phyloP scores from a whole-genome alignment of 2,888 invertebrate genomes.

The Dichetophora obliterata region DNA sequence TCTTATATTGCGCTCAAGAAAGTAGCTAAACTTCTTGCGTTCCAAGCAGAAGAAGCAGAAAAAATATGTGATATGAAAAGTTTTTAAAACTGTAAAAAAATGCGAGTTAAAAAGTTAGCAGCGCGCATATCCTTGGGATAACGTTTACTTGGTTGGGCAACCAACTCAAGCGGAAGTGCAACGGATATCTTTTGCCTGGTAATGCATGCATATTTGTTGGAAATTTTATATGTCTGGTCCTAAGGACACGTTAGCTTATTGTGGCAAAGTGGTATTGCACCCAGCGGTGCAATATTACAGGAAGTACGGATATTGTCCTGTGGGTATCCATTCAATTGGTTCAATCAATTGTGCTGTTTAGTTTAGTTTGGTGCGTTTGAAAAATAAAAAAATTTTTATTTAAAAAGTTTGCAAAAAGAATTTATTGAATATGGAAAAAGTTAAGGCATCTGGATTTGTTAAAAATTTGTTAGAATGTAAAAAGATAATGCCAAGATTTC shows the following conservation, averaged over 20 bases:
- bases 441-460: too few relatives aligned
- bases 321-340: too few relatives aligned
- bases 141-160: constrained; percentile 30
- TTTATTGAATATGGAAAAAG: too few relatives aligned
- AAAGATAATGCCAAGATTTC: too few relatives aligned
- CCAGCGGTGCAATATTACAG: background rate
- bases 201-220: constrained; percentile 26
- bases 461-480: too few relatives aligned
- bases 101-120: constrained; percentile 32
- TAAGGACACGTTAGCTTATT: background rate
- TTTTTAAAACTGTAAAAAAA: background rate
- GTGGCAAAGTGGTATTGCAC: background rate
- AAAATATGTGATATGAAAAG: background rate
- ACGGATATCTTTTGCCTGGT: constrained; percentile 35
- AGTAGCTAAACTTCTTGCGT: background rate
- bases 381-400: too few relatives aligned
- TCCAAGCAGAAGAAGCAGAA: background rate
- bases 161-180: constrained; percentile 36
- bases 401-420: too few relatives aligned
- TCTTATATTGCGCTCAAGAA: background rate
- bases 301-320: background rate
- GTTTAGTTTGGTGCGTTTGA: too few relatives aligned
- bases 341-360: too few relatives aligned
- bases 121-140: constrained; percentile 31
- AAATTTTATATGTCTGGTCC: constrained; percentile 7